phyloP scores from a whole-genome alignment of 2,888 invertebrate genomes.

The Eupeodes latifasciatus region DNA sequence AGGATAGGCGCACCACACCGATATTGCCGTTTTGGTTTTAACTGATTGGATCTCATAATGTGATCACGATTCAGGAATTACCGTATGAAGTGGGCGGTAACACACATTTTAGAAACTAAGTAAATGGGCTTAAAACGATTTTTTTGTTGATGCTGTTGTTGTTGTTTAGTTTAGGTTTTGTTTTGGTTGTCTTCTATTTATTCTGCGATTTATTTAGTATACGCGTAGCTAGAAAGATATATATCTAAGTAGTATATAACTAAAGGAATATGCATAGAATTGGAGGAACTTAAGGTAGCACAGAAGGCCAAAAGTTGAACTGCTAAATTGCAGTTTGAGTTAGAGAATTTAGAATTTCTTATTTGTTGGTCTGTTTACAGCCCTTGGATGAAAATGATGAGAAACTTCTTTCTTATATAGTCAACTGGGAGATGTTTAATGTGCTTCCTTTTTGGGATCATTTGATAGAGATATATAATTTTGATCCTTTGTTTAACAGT shows the following conservation, averaged over 20 bases:
- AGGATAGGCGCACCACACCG: slow-evolving; percentile 68
- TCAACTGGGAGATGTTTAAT: too few relatives aligned
- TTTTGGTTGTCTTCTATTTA: slow-evolving; percentile 51
- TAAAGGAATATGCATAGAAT: slow-evolving; percentile 17
- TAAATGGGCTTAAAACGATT: slow-evolving; percentile 75
- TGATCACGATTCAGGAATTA: slow-evolving; percentile 83
- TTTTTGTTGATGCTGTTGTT: slow-evolving; percentile 27
- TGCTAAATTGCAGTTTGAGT: slow-evolving; percentile 58
- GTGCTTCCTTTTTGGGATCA: too few relatives aligned
- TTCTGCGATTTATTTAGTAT: slow-evolving; percentile 66
- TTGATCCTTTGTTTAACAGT: too few relatives aligned
- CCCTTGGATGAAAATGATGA: slow-evolving; percentile 65
- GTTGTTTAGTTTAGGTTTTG: too few relatives aligned
- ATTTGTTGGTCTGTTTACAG: slow-evolving; percentile 9
- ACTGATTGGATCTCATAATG: slow-evolving; percentile 82
- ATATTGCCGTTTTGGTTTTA: slow-evolving; percentile 74
- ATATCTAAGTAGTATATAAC: background rate
- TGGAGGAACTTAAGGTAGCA: slow-evolving; percentile 58
- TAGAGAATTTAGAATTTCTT: slow-evolving; percentile 23
- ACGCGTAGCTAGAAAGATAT: background rate
- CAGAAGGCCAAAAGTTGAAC: slow-evolving; percentile 70
- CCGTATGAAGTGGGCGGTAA: slow-evolving; percentile 83
- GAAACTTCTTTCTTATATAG: background rate
- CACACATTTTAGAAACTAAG: slow-evolving; percentile 77
- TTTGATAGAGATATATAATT: too few relatives aligned